Percentiles rank a stretch among this genome's conserved stretches.
phyloP scores from a whole-genome alignment of 2,113 vertebrate genomes.

The Anas platyrhynchos region DNA sequence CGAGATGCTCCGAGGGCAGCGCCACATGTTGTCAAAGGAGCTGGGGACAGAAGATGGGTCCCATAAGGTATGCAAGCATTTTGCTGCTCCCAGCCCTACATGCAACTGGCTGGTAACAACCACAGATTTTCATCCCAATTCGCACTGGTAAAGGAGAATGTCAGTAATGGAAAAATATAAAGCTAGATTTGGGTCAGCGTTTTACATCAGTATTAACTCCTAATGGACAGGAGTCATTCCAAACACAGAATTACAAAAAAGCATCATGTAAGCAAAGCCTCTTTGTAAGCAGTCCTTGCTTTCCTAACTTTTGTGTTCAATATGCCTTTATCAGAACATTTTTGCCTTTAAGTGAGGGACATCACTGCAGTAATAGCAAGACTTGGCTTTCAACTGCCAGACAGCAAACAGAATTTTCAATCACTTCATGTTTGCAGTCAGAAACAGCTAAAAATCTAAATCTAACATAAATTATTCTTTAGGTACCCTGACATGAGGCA shows the following conservation, averaged over 20 bases:
- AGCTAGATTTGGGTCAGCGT: not conserved
- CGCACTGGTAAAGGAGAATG: fast-evolving
- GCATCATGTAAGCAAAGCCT: not conserved
- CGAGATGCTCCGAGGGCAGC: conserved; percentile 86
- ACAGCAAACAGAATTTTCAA: not conserved
- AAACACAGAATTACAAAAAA: not conserved
- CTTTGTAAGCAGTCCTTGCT: not conserved
- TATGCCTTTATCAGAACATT: not conserved
- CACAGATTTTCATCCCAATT: not conserved
- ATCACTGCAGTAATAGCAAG: not conserved
- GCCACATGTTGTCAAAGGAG: conserved; percentile 81
- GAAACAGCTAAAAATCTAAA: not conserved
- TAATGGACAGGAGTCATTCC: not conserved
- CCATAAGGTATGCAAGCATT: fast-evolving
- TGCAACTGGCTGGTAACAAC: fast-evolving
- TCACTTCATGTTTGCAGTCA: not conserved
- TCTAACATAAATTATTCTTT: not conserved
- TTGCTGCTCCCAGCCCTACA: not conserved
- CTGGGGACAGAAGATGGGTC: conserved; percentile 10
- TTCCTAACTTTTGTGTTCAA: not conserved
- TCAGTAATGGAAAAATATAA: fast-evolving
- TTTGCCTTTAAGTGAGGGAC: not conserved
- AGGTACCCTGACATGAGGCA: not conserved
- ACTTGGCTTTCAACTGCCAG: not conserved
- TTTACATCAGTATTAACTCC: not conserved